These are phyloP conservation scores for Camponotus fellah DNA, from an alignment of 2,888 invertebrate genomes.

Conservation along the genomic window DNA sequence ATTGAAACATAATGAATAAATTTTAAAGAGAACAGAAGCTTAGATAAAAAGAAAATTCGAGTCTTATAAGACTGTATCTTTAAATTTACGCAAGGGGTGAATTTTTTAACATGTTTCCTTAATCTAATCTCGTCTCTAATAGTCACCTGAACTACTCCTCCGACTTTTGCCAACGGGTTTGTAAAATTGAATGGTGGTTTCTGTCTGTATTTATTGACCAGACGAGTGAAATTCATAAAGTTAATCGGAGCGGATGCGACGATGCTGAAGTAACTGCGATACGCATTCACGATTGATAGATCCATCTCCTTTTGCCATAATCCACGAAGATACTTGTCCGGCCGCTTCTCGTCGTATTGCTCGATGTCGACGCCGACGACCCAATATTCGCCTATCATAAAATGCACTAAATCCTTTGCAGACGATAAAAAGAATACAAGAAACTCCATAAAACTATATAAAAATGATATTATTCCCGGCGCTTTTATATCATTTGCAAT, in stretches of 20 bases:
- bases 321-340: slow-evolving; percentile 93
- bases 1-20: too few species aligned
- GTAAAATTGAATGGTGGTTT: slow-evolving; percentile 95
- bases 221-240: slow-evolving; percentile 91
- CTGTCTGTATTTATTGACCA: slow-evolving; percentile 94
- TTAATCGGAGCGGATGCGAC: slow-evolving; percentile 92
- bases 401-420: slow-evolving; percentile 8
- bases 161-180: slow-evolving; percentile 92
- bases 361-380: slow-evolving; percentile 97
- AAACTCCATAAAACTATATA: slow-evolving; percentile 16
- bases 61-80: background rate
- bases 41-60: background rate
- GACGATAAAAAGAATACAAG: background rate
- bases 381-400: slow-evolving; percentile 93
- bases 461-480: background rate
- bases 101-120: background rate
- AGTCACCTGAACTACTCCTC: slow-evolving; percentile 87
- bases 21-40: background rate
- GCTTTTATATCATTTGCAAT: background rate
- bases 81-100: background rate
- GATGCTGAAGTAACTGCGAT: slow-evolving; percentile 93
- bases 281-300: slow-evolving; percentile 90
- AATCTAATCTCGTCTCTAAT: slow-evolving; percentile 47
- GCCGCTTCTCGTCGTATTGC: slow-evolving; percentile 93
- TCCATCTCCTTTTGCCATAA: slow-evolving; percentile 88